These are phyloP conservation scores for Pheosia tremula DNA, from an alignment of 2,888 invertebrate species.

Conservation along the genomic window DNA sequence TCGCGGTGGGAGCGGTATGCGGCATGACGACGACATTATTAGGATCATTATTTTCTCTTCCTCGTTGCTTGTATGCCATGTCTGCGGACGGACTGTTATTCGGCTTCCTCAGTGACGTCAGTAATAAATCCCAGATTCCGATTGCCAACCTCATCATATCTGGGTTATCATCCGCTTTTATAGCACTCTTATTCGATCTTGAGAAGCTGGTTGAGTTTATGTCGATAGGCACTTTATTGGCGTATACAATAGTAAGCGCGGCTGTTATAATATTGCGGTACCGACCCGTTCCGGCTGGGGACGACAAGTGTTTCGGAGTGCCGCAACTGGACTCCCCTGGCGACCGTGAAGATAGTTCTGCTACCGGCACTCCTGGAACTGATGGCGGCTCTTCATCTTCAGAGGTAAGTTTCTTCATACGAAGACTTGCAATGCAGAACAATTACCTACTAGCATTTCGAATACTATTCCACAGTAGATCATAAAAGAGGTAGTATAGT, in stretches of 20 bases:
- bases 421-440: too few species aligned
- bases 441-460: too few species aligned
- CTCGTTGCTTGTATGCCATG: constrained; percentile 96
- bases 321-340: constrained; percentile 83
- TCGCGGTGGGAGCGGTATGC: constrained; percentile 93
- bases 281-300: constrained; percentile 83
- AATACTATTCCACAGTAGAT: too few species aligned
- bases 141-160: constrained; percentile 90
- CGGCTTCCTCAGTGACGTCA: constrained; percentile 90
- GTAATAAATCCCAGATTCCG: constrained; percentile 92
- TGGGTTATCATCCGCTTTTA: constrained; percentile 89
- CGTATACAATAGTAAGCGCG: constrained; percentile 96
- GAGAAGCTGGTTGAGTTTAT: constrained; percentile 96
- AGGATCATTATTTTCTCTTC: constrained; percentile 93
- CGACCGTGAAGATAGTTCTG: constrained; percentile 85
- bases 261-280: constrained; percentile 95
- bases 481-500: too few species aligned
- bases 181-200: constrained; percentile 94
- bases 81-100: constrained; percentile 95
- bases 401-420: constrained; percentile 59
- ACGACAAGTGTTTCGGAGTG: constrained; percentile 73
- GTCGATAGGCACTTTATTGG: constrained; percentile 95
- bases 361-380: constrained; percentile 85
- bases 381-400: constrained; percentile 85
- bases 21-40: constrained; percentile 96